Conservation (phyloP, 2,888 invertebrate species). For the Ennomos erosarius region DNA sequence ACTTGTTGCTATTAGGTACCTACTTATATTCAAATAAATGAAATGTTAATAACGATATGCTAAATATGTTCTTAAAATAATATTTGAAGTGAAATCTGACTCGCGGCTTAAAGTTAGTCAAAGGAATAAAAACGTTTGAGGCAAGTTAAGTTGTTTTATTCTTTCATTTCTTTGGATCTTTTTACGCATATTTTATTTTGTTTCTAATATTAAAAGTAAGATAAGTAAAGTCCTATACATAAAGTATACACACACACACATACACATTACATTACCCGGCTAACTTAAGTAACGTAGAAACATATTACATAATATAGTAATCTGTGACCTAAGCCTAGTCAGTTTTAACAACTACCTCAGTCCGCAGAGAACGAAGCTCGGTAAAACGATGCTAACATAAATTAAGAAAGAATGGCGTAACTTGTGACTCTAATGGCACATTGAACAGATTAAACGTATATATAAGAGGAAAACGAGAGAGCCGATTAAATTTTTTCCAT, state of each 20-base stretch:
- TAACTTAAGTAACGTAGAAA: not conserved
- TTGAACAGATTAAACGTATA: slow-evolving; percentile 74
- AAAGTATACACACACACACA: not conserved
- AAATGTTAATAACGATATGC: not conserved
- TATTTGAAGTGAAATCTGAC: slow-evolving; percentile 20
- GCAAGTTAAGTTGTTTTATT: slow-evolving; percentile 23
- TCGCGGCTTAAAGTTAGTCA: slow-evolving; percentile 24
- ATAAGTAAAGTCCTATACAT: too few species aligned
- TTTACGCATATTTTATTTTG: slow-evolving; percentile 19
- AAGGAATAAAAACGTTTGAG: slow-evolving; percentile 31
- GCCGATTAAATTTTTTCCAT: slow-evolving; percentile 36
- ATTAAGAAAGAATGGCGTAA: slow-evolving; percentile 74
- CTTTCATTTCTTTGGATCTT: slow-evolving; percentile 15
- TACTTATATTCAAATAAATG: not conserved
- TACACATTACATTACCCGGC: not conserved
- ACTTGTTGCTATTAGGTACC: not conserved
- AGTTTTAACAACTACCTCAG: slow-evolving; percentile 24
- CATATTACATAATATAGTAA: too few species aligned
- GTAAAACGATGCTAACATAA: slow-evolving; percentile 62
- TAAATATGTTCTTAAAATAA: slow-evolving; percentile 13
- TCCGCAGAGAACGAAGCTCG: slow-evolving; percentile 27
- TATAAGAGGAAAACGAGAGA: slow-evolving; percentile 56
- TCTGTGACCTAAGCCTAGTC: not conserved
- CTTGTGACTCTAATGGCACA: slow-evolving; percentile 77
- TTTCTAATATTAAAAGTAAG: slow-evolving; percentile 7